Evolutionary conservation across 2,797 vertebrate genomes (phyloP).

Genomic region (Octomys mimax): DNA sequence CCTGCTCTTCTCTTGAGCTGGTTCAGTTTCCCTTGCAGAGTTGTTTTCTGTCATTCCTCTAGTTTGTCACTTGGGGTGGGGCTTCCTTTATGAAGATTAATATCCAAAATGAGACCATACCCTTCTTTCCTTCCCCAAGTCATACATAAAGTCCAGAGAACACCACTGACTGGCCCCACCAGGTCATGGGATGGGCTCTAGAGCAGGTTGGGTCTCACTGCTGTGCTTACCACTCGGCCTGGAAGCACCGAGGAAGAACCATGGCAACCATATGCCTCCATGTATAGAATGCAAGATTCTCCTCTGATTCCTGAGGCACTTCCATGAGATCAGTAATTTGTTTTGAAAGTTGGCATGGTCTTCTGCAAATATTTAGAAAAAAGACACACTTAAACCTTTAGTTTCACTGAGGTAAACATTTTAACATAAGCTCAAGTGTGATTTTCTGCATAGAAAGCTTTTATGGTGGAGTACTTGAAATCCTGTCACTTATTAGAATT

Average conservation of each 20-base stretch:
- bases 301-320: background rate
- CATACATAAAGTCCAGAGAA: background rate
- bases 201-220: background rate
- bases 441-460: background rate
- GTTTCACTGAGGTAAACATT: background rate
- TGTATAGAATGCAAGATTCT: background rate
- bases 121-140: background rate
- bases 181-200: background rate
- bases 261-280: background rate
- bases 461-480: constrained; percentile 27
- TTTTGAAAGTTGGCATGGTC: background rate
- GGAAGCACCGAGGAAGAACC: accelerated
- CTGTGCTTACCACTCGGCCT: background rate
- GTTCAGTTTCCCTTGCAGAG: background rate
- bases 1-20: background rate
- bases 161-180: accelerated
- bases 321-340: background rate
- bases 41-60: background rate
- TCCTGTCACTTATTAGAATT: constrained; percentile 30
- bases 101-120: background rate
- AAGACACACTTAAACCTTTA: background rate
- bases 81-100: background rate
- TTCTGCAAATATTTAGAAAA: constrained; percentile 56
- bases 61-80: background rate
- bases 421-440: constrained; percentile 37